Percentiles rank a stretch among this genome's conserved stretches.
Conservation (phyloP, 2,888 invertebrate species). For the Amphiduros pacificus region DNA sequence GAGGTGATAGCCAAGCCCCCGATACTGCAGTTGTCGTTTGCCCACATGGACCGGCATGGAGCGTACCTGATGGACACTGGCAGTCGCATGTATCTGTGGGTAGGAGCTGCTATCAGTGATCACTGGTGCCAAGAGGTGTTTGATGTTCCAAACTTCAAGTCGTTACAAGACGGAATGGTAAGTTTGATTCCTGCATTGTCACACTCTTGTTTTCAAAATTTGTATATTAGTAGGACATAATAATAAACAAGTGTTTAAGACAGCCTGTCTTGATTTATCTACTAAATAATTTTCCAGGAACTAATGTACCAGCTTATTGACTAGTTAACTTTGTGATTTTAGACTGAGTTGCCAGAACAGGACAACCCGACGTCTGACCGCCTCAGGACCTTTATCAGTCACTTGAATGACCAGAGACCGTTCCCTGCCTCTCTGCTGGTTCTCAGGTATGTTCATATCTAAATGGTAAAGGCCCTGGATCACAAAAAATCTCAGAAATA, state of each 20-base stretch:
- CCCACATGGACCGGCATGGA: conserved; percentile 73
- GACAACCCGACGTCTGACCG: conserved; percentile 75
- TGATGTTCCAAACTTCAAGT: conserved; percentile 64
- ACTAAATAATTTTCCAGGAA: background rate
- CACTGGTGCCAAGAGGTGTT: conserved; percentile 78
- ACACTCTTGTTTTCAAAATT: background rate
- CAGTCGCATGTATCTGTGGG: conserved; percentile 77
- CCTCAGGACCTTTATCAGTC: conserved; percentile 78
- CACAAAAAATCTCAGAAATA: background rate
- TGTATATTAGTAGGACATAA: no score
- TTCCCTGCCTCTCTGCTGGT: conserved; percentile 77
- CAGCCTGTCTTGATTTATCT: no score
- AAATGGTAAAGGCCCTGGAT: no score
- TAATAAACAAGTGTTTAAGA: no score
- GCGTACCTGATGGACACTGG: conserved; percentile 91
- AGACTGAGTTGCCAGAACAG: conserved; percentile 66
- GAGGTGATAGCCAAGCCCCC: conserved; percentile 66
- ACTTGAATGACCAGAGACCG: conserved; percentile 84
- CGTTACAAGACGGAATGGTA: conserved; percentile 44
- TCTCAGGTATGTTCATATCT: conserved; percentile 75
- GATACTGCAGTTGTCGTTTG: conserved; percentile 80
- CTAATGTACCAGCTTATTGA: no score
- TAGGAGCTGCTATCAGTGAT: conserved; percentile 77
- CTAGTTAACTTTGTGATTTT: no score
- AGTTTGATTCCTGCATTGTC: background rate